Evolutionary conservation across 2,113 vertebrate genomes (phyloP).

Genomic region (Haemorhous mexicanus): DNA sequence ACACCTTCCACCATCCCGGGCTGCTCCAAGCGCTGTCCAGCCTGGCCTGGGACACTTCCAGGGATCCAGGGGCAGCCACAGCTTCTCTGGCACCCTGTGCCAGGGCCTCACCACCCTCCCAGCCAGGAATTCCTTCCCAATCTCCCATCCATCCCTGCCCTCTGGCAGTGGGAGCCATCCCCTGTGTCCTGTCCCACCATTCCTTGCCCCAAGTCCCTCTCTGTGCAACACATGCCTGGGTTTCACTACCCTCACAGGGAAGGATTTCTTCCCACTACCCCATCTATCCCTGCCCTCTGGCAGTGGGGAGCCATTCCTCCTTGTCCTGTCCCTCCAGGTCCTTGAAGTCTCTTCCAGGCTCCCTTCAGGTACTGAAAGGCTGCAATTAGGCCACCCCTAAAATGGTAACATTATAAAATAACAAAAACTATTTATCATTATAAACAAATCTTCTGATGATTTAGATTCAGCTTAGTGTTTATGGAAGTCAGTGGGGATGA

Average conservation of each 20-base stretch:
- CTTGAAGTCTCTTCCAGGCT: background rate
- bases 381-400: background rate
- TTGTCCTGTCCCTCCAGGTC: background rate
- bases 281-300: background rate
- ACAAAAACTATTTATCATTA: background rate
- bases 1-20: background rate
- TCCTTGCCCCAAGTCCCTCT: background rate
- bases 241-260: background rate
- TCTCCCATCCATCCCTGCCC: background rate
- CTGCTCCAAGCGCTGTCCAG: background rate
- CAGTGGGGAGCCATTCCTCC: background rate
- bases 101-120: fast-evolving
- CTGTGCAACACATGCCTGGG: background rate
- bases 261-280: background rate
- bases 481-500: background rate
- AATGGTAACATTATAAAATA: background rate
- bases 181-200: background rate
- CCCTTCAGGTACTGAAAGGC: background rate
- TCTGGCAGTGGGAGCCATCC: background rate
- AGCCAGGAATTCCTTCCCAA: background rate
- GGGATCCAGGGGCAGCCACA: background rate
- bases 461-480: background rate
- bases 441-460: background rate
- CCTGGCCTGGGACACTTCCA: background rate
- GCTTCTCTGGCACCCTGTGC: background rate